Evolutionary conservation across 2,888 invertebrate genomes (phyloP).

Genomic region (Tolmerus cingulatus): DNA sequence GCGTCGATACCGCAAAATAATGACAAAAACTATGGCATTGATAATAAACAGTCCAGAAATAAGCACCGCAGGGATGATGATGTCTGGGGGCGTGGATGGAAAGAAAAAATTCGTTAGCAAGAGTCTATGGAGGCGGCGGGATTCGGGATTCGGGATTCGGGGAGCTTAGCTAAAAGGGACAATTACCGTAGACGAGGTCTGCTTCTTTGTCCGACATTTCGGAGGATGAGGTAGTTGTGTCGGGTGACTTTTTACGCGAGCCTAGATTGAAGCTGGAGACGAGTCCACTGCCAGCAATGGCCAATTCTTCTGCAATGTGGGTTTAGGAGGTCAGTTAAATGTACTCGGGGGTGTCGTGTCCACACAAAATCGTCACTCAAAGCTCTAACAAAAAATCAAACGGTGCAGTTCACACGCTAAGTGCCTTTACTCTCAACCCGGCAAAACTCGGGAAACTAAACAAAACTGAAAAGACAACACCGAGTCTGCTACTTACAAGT

Average conservation of each 20-base stretch:
- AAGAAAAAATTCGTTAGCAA: conserved; percentile 39
- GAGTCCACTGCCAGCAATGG: conserved; percentile 49
- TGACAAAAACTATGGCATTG: conserved; percentile 76
- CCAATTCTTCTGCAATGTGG: conserved; percentile 51
- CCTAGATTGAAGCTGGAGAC: conserved; percentile 44
- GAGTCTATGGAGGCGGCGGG: neutral
- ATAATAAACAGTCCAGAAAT: conserved; percentile 76
- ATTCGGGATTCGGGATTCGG: neutral
- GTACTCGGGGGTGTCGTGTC: neutral
- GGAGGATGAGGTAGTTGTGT: conserved; percentile 17
- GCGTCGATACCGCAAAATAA: conserved; percentile 67
- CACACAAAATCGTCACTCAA: neutral
- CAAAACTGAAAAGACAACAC: neutral
- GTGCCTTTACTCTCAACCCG: neutral
- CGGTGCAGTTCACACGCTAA: neutral
- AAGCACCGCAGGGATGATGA: conserved; percentile 75
- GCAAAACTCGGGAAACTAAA: neutral
- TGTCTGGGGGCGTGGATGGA: conserved; percentile 65
- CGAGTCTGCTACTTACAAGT: neutral
- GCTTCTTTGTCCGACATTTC: conserved; percentile 52
- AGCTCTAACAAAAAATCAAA: neutral
- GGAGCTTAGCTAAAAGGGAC: conserved; percentile 2
- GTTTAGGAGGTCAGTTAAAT: neutral
- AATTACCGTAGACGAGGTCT: conserved; percentile 53
- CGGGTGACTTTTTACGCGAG: conserved; percentile 44